Percentiles rank a stretch among this genome's conserved stretches.
These are phyloP conservation scores for Sebastes reedi DNA, from an alignment of 2,797 vertebrate species.

Conservation along the genomic window DNA sequence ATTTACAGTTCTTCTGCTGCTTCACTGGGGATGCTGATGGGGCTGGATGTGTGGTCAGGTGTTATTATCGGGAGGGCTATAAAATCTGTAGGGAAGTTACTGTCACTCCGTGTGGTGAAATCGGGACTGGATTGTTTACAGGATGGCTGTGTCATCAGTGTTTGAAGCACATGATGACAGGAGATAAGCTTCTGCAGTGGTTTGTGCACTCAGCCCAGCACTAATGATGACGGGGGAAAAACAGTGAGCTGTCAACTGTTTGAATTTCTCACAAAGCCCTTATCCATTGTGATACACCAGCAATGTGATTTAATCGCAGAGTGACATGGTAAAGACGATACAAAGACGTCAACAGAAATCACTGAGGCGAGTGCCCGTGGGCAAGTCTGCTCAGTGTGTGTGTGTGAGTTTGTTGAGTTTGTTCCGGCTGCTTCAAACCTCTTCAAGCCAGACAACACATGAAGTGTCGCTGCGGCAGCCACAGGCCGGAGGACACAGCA, in stretches of 20 bases:
- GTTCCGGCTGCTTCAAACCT: conserved; percentile 26
- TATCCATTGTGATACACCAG: conserved; percentile 25
- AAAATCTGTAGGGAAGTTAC: neutral
- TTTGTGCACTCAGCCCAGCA: conserved; percentile 5
- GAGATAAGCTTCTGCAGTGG: conserved; percentile 7
- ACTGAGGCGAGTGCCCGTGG: conserved; percentile 5
- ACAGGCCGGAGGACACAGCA: conserved; percentile 11
- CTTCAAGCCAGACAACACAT: conserved; percentile 26
- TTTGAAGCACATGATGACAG: conserved; percentile 17
- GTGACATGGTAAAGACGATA: conserved; percentile 21
- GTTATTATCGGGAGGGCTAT: neutral
- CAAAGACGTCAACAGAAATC: conserved; percentile 41
- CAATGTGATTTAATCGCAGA: conserved; percentile 33
- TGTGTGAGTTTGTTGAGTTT: conserved; percentile 11
- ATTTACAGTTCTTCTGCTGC: neutral
- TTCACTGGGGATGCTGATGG: conserved; percentile 6
- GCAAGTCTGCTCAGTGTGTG: conserved; percentile 19
- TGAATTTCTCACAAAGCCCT: neutral
- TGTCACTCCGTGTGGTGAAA: neutral
- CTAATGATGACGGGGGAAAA: conserved; percentile 29
- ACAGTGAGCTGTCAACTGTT: conserved; percentile 10
- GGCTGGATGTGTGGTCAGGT: neutral
- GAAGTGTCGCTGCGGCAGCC: conserved; percentile 37
- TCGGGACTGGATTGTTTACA: neutral
- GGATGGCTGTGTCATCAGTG: conserved; percentile 1